Evolutionary conservation across 1,140 invertebrate genomes (phyloP), one percentile per base, ranked within the genome.

Genomic region (Dendrolimus punctatus): DNA sequence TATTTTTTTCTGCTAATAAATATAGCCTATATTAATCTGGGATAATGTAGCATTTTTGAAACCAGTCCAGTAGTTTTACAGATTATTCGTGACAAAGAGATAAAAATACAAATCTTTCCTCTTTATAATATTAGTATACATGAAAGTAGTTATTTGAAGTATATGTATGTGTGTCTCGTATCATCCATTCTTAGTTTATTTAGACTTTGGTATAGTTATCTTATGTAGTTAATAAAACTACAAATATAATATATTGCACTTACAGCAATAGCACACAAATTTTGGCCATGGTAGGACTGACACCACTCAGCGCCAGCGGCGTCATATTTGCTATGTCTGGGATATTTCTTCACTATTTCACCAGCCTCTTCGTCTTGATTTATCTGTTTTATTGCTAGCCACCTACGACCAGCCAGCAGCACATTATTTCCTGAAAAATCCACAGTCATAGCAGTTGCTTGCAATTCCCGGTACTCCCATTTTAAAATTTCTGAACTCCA

Each of bases 221-320:
- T 23, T 23, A 23, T 23, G 1, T 2, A 23, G 1, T 23, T 2
- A 1, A 23, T 23, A 23, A 23, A 3, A 23, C 23, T 2, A 3
- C 23, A 23, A 23, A 23, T 23, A 23, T 23, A 8, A 4, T 3
- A 42, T 7, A 42, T 42, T 42, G 7, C 41, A 89, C 91, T 92
- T 89, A 98, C 96, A 53, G 96, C 95, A 68, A 98, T 93, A 40
- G 95, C 96, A 88, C 96, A 96, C 8, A 95, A 87, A 76, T 96
- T 91, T 70, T 92, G 92, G 60, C 95, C 91, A 40, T 91, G 88
- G 46, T 91, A 81, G 46, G 92, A 93, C 7, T 95, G 95, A 87
- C 95, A 97, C 94, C 96, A 98, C 88, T 98, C 96, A 1, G 95
- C 94, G 48, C 93, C 93, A 6, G 94, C 94, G 6, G 98, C 94